Evolutionary conservation across 2,888 invertebrate species (phyloP), one percentile per base, ranked within the genome.

Genomic region (Melanophora roralis): DNA sequence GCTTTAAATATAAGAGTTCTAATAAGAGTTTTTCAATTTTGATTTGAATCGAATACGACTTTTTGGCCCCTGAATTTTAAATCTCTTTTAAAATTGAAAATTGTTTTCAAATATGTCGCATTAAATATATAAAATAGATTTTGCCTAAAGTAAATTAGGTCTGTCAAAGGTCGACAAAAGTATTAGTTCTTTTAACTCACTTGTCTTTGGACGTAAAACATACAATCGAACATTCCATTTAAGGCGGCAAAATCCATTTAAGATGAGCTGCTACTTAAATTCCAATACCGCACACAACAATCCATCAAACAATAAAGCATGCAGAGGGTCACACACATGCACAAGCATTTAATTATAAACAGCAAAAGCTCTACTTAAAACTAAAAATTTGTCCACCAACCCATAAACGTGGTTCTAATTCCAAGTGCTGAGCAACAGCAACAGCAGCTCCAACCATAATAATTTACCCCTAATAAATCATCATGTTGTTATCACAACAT

Each of bases 401-500:
- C 57, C 32, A 21, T 8, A 23, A 38, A 27, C 21, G 23, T 6
- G 45, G 27, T 36, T 32, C 9, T 16, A 62, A 12, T 55, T 68
- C 16, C 8, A 55, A 69, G 40, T 32, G 64, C 57, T 76, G 21
- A 55, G 14, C 57, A 49, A 23, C 36, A 49, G 34, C 40, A 43
- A 23, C 34, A 55, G 14, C 57, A 49, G 34, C 36, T 57, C 40
- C 40, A 36, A 23, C 34, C 62, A 16, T 19, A n/a, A n/a, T n/a
- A n/a, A 57, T 40, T 71, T 64, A 64, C 11, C 69, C 57, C 69
- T 51, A 49, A 76, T 80, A 80, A 76, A 80, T 80, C 80, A 80
- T 80, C 47, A 27, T 36, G 64, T 49, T 73, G 76, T 80, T 80
- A 80, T 80, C 76, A 65, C 53, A 80, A 76, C 76, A 76, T 80